Evolutionary conservation across 1,140 invertebrate species (phyloP).

Genomic region (Ptiloglossa arizonensis): DNA sequence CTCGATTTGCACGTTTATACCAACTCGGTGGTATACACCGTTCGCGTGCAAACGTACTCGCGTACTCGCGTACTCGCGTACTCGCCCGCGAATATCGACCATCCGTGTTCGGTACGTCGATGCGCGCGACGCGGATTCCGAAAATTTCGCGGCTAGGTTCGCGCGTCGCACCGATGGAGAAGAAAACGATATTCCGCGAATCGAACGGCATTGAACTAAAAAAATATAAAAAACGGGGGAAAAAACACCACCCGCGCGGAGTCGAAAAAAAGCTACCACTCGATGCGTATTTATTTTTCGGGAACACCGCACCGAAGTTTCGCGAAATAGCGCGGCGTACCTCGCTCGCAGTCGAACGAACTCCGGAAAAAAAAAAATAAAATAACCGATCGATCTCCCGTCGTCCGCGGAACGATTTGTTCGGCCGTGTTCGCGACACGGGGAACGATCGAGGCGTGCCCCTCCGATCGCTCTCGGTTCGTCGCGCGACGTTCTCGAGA

Average conservation of each 20-base stretch:
- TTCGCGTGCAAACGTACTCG: slow-evolving; percentile 12
- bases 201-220: no score
- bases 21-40: slow-evolving; percentile 10
- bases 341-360: neutral
- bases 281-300: neutral
- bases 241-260: no score
- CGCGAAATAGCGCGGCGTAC: neutral
- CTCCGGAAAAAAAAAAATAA: no score
- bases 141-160: no score
- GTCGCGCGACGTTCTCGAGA: neutral
- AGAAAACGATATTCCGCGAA: no score
- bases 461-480: no score
- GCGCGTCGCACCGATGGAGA: no score
- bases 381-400: neutral
- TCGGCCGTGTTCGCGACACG: neutral
- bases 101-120: no score
- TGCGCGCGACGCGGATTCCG: no score
- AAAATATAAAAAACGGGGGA: neutral
- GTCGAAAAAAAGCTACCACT: no score
- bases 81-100: no score
- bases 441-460: neutral
- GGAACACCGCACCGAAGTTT: neutral
- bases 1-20: slow-evolving; percentile 34
- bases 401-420: slow-evolving; percentile 11
- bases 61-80: neutral